Conservation (phyloP, 2,797 vertebrate genomes). For the Thamnophis elegans region DNA sequence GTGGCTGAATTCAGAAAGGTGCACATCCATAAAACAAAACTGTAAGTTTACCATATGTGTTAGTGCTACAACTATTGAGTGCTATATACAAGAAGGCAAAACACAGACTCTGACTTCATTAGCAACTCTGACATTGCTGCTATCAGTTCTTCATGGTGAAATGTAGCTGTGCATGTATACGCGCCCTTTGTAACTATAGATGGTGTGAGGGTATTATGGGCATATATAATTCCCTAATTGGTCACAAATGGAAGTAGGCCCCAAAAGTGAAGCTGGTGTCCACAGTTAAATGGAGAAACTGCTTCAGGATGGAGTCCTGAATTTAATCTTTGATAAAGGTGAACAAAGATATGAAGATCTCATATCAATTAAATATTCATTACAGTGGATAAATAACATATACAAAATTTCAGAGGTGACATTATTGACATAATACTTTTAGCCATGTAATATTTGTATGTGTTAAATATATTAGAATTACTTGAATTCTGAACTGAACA, state of each 20-base stretch:
- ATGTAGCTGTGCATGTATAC: neutral
- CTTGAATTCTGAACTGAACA: neutral
- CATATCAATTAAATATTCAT: neutral
- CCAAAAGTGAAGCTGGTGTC: neutral
- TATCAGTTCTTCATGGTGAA: neutral
- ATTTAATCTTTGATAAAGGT: neutral
- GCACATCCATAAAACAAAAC: neutral
- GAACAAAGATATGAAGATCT: neutral
- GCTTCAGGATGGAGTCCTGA: neutral
- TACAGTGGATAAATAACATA: neutral
- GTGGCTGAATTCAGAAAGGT: neutral
- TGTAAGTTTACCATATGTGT: neutral
- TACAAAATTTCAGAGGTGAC: neutral
- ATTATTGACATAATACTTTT: neutral
- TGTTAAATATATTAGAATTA: neutral
- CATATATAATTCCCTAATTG: neutral
- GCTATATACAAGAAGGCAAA: neutral
- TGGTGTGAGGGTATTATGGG: neutral
- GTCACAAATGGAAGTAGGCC: neutral
- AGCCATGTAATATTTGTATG: neutral
- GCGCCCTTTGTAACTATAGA: neutral
- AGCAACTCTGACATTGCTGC: neutral
- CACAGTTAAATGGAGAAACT: neutral
- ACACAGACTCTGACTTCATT: neutral
- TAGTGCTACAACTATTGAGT: neutral